A percentile compares a stretch with the other conserved stretches of the same genome.
These are phyloP conservation scores for Trichogramma evanescens DNA, from an alignment of 2,888 invertebrate species.

Conservation along the genomic window DNA sequence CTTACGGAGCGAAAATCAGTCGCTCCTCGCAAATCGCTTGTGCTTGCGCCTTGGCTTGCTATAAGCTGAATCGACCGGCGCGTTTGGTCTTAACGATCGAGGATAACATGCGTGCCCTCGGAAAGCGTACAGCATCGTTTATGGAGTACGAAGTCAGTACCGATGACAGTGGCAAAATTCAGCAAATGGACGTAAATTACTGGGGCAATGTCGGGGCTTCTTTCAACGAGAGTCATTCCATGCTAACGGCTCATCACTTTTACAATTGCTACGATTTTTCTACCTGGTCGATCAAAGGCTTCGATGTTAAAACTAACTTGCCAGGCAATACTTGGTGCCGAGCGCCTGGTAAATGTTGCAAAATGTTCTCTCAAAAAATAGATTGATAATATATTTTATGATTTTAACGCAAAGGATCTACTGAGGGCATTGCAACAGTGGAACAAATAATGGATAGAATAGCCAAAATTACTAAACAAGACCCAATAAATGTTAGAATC, in stretches of 20 bases:
- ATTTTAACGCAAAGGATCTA: conserved; percentile 2
- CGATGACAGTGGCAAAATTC: conserved; percentile 59
- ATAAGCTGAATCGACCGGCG: conserved; percentile 60
- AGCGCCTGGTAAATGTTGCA: conserved; percentile 57
- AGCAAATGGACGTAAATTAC: conserved; percentile 51
- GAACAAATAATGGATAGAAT: conserved; percentile 61
- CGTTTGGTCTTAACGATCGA: conserved; percentile 65
- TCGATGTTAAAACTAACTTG: conserved; percentile 56
- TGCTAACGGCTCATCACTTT: conserved; percentile 39
- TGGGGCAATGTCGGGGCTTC: conserved; percentile 34
- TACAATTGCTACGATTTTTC: conserved; percentile 57
- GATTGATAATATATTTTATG: neutral
- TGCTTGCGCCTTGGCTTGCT: conserved; percentile 65
- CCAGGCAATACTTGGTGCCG: conserved; percentile 65
- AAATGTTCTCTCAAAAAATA: neutral
- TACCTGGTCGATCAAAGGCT: conserved; percentile 51
- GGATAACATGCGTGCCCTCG: conserved; percentile 63
- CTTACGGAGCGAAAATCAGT: conserved; percentile 71
- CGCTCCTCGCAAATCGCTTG: conserved; percentile 55
- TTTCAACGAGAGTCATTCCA: conserved; percentile 50
- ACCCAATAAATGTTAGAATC: conserved; percentile 55
- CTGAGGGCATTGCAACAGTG: conserved; percentile 3
- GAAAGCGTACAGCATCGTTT: conserved; percentile 59
- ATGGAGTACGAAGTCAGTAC: conserved; percentile 63
- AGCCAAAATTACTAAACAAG: conserved; percentile 51